phyloP scores from a whole-genome alignment of 2,113 vertebrate genomes.

The Opisthocomus hoazin region DNA sequence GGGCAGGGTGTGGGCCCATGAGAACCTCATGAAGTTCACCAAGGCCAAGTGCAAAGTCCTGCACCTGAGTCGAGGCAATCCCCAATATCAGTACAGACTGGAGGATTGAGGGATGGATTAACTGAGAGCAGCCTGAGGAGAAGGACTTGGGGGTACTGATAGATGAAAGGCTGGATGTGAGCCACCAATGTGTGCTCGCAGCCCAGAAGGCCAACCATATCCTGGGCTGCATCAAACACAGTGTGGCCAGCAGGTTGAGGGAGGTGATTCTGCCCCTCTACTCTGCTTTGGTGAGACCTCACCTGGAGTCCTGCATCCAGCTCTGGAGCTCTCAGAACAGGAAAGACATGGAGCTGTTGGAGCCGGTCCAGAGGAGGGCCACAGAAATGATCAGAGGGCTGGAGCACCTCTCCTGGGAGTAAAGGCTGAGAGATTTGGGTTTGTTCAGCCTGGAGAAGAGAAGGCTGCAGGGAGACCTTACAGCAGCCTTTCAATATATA shows the following conservation, averaged over 20 bases:
- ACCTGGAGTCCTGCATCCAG: background rate
- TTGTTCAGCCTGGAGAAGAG: background rate
- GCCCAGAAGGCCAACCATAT: background rate
- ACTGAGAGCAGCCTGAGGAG: fast-evolving
- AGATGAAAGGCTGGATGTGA: background rate
- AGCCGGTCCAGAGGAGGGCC: background rate
- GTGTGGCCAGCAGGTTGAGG: background rate
- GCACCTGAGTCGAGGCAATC: fast-evolving
- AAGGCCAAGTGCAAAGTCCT: background rate
- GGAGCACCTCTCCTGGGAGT: background rate
- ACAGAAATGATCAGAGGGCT: background rate
- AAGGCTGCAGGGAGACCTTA: background rate
- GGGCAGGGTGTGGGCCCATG: background rate
- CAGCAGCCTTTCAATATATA: background rate
- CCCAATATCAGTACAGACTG: background rate
- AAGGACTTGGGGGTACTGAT: background rate
- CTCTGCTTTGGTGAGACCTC: background rate
- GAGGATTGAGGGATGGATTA: background rate
- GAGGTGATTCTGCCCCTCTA: background rate
- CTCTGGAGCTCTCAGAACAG: background rate
- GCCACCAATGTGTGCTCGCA: background rate
- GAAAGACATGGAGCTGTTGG: background rate
- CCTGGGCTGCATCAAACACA: background rate
- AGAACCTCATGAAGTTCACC: background rate
- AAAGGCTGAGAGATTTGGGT: background rate